These are phyloP conservation scores for Meandrusa payeni DNA, from an alignment of 2,888 invertebrate species.

Conservation along the genomic window DNA sequence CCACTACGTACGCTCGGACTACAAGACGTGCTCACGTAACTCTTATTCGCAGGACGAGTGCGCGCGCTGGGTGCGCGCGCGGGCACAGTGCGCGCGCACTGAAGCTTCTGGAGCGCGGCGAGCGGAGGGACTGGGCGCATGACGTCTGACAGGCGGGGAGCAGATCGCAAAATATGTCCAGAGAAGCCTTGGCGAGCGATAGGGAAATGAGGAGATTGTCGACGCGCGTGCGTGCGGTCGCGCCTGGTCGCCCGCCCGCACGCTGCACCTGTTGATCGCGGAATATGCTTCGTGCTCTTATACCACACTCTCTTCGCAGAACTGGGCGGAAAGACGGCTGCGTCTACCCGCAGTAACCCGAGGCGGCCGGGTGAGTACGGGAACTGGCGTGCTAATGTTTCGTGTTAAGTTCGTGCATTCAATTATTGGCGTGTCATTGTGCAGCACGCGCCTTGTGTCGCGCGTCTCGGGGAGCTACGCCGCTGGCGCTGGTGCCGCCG, in stretches of 20 bases:
- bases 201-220: no score
- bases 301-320: not conserved
- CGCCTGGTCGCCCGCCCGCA: no score
- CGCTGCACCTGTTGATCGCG: no score
- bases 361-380: constrained; percentile 9
- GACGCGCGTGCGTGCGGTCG: no score
- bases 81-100: constrained; percentile 25
- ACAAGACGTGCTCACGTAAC: not conserved
- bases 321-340: constrained; percentile 35
- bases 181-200: no score
- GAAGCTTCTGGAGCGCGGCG: constrained; percentile 6
- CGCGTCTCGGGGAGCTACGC: constrained; percentile 35
- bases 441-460: constrained; percentile 48
- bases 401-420: not conserved
- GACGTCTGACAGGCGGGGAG: no score
- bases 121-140: constrained; percentile 12
- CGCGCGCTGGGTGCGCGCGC: constrained; percentile 48
- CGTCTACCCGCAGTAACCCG: constrained; percentile 27
- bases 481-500: constrained; percentile 27
- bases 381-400: no score
- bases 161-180: no score
- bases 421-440: constrained; percentile 17
- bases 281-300: no score
- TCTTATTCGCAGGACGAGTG: constrained; percentile 52
- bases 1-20: not conserved